phyloP scores from a whole-genome alignment of 2,888 invertebrate genomes.

The Amorpha juglandis region DNA sequence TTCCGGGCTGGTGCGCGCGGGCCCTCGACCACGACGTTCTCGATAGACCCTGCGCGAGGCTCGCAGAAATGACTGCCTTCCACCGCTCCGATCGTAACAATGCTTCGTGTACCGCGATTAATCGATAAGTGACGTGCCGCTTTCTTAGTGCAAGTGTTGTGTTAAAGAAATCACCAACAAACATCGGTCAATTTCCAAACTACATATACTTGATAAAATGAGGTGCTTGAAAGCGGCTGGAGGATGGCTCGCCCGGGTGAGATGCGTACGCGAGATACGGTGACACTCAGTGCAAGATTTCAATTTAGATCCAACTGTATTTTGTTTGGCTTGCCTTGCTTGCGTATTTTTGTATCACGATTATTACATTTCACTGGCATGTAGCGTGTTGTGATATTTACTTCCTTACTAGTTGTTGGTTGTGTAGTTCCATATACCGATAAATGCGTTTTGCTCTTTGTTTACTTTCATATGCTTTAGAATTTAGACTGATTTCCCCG shows the following conservation, averaged over 20 bases:
- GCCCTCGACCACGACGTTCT: slow-evolving; percentile 76
- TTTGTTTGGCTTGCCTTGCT: slow-evolving; percentile 71
- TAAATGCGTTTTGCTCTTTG: slow-evolving; percentile 46
- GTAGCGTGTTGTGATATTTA: slow-evolving; percentile 52
- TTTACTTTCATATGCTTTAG: slow-evolving; percentile 47
- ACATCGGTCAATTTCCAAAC: slow-evolving; percentile 55
- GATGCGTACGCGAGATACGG: slow-evolving; percentile 70
- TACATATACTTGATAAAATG: slow-evolving; percentile 72
- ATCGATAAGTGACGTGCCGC: slow-evolving; percentile 76
- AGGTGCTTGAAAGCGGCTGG: slow-evolving; percentile 81
- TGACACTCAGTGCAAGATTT: slow-evolving; percentile 72
- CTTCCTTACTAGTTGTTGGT: slow-evolving; percentile 47
- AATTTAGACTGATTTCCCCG: slow-evolving; percentile 30
- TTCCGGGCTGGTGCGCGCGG: slow-evolving; percentile 79
- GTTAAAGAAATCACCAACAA: slow-evolving; percentile 66
- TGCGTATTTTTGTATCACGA: slow-evolving; percentile 58
- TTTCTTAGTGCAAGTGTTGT: slow-evolving; percentile 70
- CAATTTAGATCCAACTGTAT: slow-evolving; percentile 74
- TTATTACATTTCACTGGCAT: slow-evolving; percentile 58
- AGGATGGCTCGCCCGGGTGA: slow-evolving; percentile 82
- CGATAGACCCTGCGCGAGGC: slow-evolving; percentile 71
- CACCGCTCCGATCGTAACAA: slow-evolving; percentile 62
- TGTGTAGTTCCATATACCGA: slow-evolving; percentile 47
- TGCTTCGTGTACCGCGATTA: slow-evolving; percentile 73
- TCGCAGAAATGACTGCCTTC: slow-evolving; percentile 75